Evolutionary conservation across 2,113 vertebrate species (phyloP), one percentile per base, ranked within the genome.

Genomic region (Dromiciops gliroides): DNA sequence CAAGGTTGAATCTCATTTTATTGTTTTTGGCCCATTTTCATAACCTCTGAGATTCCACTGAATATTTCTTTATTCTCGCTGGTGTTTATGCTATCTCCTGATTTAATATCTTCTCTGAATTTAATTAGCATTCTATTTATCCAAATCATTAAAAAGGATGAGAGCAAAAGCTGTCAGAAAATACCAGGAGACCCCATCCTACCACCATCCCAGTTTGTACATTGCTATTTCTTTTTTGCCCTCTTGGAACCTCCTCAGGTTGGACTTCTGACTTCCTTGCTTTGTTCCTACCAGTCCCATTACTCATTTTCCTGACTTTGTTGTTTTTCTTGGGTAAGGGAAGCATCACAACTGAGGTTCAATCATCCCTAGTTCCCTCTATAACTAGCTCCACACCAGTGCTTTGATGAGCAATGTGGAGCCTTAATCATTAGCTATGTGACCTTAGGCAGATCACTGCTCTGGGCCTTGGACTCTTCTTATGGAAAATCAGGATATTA

Each of bases 1-100:
- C 50, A 93, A 96, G 89, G 44, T 97, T 60, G 50, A 95, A 92
- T 97, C 96, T 96, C 51, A 90, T 19, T 91, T 95, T 91, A 93
- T 93, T 93, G 90, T 95, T 96, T 96, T 94, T 50, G 89, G 37
- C 44, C 50, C n/a, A 60, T 93, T 94, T 92, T 89, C 0, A 37
- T 51, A 94, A 91, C 92, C 60, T 89, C 92, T 60, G 92, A 95
- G 75, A 93, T 37, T 91, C 67, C 1, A 0, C 60, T 47, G 44
- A 89, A 83, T 91, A 96, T 93, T 7, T 9, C 51, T 53, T 83
- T 94, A 91, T 95, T 94, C 92, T 95, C 37, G 0, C 26, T 52
- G 92, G 56, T 89, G 31, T 51, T 93, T 51, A 90, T 48, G 23
- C 37, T 92, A 93, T 91, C 83, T 95, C 89, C 92, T 93, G 96